Conservation (phyloP, 2,113 vertebrate genomes). For the Oxygymnocypris stewartii region DNA sequence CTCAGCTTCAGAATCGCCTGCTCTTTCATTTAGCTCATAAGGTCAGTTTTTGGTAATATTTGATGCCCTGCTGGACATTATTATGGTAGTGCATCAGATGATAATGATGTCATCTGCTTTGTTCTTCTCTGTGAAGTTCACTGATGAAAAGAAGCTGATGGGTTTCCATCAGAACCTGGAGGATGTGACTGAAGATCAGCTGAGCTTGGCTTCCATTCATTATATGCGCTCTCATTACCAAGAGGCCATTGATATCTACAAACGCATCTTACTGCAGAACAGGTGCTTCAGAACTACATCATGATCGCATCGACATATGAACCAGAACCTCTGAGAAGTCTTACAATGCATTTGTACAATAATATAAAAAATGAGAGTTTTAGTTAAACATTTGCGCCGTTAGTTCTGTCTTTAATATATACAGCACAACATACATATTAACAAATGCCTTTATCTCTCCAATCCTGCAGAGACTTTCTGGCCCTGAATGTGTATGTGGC, state of each 20-base stretch:
- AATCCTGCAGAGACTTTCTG: conserved; percentile 83
- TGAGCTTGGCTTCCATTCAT: conserved; percentile 96
- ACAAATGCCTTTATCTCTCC: background rate
- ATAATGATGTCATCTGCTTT: background rate
- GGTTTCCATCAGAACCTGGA: conserved; percentile 95
- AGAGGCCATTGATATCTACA: conserved; percentile 98
- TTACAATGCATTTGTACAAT: background rate
- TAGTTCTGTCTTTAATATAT: background rate
- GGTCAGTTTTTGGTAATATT: conserved; percentile 71
- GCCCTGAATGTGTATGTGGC: conserved; percentile 97
- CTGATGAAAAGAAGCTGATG: conserved; percentile 95
- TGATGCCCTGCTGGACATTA: background rate
- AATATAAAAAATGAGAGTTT: background rate
- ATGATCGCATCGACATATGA: background rate
- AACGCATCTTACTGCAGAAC: conserved; percentile 90
- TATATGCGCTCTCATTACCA: conserved; percentile 98
- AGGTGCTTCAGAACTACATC: conserved; percentile 70
- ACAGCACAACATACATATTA: background rate
- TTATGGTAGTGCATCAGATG: background rate
- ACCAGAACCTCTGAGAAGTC: background rate
- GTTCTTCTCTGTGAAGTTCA: conserved; percentile 78
- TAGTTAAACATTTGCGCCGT: too few species aligned
- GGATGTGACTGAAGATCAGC: conserved; percentile 95
- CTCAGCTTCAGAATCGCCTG: conserved; percentile 90
- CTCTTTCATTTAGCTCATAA: conserved; percentile 98